Percentiles rank a stretch among this genome's conserved stretches.
These are phyloP conservation scores for Chrysina gloriosa DNA, from an alignment of 2,888 invertebrate genomes.

Conservation along the genomic window DNA sequence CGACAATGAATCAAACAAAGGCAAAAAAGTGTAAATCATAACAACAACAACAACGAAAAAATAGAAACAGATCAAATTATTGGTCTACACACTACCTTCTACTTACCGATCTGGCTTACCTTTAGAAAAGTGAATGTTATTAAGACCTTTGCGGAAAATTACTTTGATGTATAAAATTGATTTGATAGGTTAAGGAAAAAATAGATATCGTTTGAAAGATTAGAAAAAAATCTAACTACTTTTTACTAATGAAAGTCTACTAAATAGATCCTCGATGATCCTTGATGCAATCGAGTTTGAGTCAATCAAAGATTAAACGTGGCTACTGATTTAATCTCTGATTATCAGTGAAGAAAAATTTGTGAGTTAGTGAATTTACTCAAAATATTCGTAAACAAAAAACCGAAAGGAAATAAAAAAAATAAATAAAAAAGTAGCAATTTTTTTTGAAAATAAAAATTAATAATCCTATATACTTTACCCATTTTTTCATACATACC, in stretches of 20 bases:
- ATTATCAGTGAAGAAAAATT: conserved; percentile 12
- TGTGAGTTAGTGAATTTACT: conserved; percentile 3
- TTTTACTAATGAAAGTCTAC: conserved; percentile 11
- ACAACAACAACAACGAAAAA: conserved; percentile 8
- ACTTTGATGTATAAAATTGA: conserved; percentile 30
- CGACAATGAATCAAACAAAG: conserved; percentile 12
- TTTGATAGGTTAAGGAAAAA: conserved; percentile 37
- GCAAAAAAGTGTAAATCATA: conserved; percentile 26
- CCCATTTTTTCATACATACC: conserved; percentile 61
- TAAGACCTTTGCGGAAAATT: conserved; percentile 42
- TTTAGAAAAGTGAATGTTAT: conserved; percentile 41
- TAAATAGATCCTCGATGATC: not conserved
- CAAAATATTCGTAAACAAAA: not conserved
- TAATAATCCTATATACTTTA: conserved; percentile 32
- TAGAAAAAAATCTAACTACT: conserved; percentile 19
- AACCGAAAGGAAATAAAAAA: conserved; percentile 7
- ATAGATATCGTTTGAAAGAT: conserved; percentile 14
- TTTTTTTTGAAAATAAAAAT: not conserved
- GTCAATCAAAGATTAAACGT: not conserved
- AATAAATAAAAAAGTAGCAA: conserved; percentile 3
- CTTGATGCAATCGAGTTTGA: not conserved
- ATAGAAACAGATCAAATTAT: conserved; percentile 5
- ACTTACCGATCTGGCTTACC: conserved; percentile 42
- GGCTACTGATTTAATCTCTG: not conserved
- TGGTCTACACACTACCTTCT: conserved; percentile 34